A percentile compares a stretch with the other conserved stretches of the same genome.
These are phyloP conservation scores for Cydia fagiglandana DNA, from an alignment of 1,140 invertebrate genomes.

Conservation along the genomic window DNA sequence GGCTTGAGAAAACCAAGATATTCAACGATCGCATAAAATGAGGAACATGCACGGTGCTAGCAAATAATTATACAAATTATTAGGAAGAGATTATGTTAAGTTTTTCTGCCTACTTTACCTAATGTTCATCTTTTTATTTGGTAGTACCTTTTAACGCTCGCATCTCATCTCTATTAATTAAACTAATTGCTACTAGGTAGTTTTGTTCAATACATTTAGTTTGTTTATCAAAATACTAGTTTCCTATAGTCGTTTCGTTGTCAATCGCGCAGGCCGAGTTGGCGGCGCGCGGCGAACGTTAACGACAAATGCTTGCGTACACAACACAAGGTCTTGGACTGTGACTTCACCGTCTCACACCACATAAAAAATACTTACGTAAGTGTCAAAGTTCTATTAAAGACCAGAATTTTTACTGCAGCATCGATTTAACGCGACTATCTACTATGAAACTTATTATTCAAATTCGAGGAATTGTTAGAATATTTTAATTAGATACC, in stretches of 20 bases:
- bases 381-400: slow-evolving; percentile 54
- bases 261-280: not conserved
- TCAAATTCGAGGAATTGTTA: not conserved
- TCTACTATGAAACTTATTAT: not conserved
- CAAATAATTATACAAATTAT: no score
- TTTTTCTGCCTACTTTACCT: no score
- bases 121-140: no score
- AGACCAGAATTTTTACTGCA: slow-evolving; percentile 32
- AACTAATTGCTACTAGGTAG: no score
- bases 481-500: not conserved
- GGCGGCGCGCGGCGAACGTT: not conserved
- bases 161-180: no score
- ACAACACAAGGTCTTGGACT: slow-evolving; percentile 45
- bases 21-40: no score
- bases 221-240: slow-evolving; percentile 1
- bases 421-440: not conserved
- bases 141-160: no score
- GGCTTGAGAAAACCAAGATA: no score
- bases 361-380: slow-evolving; percentile 56
- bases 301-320: slow-evolving; percentile 30
- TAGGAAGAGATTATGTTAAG: no score
- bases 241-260: not conserved
- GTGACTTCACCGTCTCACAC: slow-evolving; percentile 42
- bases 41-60: no score
- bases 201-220: not conserved